Evolutionary conservation across 2,797 vertebrate genomes (phyloP), one percentile per base, ranked within the genome.

Genomic region (Muraenolepis orangiensis): DNA sequence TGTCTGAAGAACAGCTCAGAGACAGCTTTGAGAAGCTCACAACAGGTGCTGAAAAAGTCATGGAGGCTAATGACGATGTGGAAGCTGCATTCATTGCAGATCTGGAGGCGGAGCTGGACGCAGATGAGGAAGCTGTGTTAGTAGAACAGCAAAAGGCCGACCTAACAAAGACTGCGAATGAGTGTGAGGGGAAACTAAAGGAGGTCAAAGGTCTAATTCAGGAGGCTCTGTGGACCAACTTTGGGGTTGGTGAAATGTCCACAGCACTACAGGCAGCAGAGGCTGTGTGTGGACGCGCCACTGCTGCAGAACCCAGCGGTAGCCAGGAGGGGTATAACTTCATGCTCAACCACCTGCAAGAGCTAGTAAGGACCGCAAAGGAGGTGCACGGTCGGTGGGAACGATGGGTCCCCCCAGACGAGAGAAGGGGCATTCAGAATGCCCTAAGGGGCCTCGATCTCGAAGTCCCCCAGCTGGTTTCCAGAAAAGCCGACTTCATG

Each of bases 401-500:
- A 11, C 7, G 3, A 11, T 80, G 81, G 69, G 13, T 76, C 2
- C 74, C 76, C 14, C 0, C 8, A 70, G 66, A 8, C 3, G 26
- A 46, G 6, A 42, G 74, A 36, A 18, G 12, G 4, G 30, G 38
- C 2, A 2, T 71, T 18, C 34, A 73, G 18, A 42, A 26, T 1
- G 4, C 12, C 0, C 3, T 75, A 28, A 75, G 16, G 6, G 14
- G 11, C 3, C 72, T 81, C 16, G 26, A 78, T 12, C 69, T 76
- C 5, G 6, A 40, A 30, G 5, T 73, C 18, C 34, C 71, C 30
- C 68, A 20, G 16, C 38, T 72, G 61, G 30, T 74, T 3, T 79
- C 74, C 12, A 79, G 38, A 4, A 82, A 77, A n/a, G 70, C 46
- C 4, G 20, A 74, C 10, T 78, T 81, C 26, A 78, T 81, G 28